A percentile compares a stretch with the other conserved stretches of the same genome.
Evolutionary conservation across 2,113 vertebrate genomes (phyloP).

Genomic region (Tinamus guttatus): DNA sequence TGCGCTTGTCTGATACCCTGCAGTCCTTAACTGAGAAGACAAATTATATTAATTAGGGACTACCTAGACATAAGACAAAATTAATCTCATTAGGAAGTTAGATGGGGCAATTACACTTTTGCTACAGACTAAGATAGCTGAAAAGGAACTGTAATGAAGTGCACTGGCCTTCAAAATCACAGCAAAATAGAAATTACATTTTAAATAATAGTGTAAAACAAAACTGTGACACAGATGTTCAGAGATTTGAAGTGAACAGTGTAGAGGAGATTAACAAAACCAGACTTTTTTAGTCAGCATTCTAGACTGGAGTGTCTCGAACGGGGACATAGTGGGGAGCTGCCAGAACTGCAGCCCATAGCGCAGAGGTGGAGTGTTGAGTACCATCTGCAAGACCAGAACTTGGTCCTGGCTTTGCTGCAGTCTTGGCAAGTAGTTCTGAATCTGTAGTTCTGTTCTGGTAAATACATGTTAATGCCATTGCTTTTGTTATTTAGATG

Average conservation of each 20-base stretch:
- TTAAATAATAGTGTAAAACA: background rate
- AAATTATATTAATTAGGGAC: conserved; percentile 49
- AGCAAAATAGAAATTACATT: background rate
- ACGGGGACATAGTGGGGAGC: background rate
- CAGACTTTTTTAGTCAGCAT: background rate
- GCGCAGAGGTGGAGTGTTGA: background rate
- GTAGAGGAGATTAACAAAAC: background rate
- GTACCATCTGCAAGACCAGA: background rate
- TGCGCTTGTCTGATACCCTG: background rate
- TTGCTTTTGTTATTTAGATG: background rate
- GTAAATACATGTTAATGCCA: background rate
- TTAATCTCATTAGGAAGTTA: conserved; percentile 35
- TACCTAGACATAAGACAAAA: conserved; percentile 12
- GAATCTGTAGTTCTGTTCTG: background rate
- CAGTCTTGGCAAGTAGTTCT: background rate
- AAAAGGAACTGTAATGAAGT: conserved; percentile 3
- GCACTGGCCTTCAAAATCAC: background rate
- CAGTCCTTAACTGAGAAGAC: conserved; percentile 27
- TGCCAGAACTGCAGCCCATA: background rate
- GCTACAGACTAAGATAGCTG: background rate
- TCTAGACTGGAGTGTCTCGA: background rate
- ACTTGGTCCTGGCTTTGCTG: background rate
- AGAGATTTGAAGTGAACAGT: background rate
- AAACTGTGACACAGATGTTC: background rate
- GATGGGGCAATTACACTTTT: conserved; percentile 18